phyloP scores from a whole-genome alignment of 2,113 vertebrate species.

The Python bivittatus region DNA sequence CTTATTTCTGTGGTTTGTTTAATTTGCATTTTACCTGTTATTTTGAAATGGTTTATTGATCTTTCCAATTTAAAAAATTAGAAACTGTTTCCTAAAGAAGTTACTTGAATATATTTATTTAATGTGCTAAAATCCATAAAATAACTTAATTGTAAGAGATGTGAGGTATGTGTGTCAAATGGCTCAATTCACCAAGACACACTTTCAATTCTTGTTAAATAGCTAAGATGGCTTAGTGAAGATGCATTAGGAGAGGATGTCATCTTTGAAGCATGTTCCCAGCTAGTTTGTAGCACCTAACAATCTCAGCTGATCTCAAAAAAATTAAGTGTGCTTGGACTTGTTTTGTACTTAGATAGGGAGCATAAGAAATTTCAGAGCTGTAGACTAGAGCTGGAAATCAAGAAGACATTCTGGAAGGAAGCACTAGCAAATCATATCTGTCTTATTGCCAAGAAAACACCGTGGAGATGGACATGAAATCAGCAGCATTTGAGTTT shows the following conservation, averaged over 20 bases:
- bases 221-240: neutral
- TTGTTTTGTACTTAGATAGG: neutral
- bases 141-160: too few relatives aligned
- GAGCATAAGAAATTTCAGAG: neutral
- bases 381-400: neutral
- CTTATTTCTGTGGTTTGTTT: neutral
- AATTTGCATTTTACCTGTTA: neutral
- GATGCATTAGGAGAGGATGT: neutral
- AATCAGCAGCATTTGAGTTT: neutral
- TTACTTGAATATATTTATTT: neutral
- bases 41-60: neutral
- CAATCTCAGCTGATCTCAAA: neutral
- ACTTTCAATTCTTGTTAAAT: neutral
- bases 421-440: neutral
- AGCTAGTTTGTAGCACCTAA: neutral
- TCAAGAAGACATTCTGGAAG: neutral
- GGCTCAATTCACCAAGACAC: too few relatives aligned
- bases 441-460: neutral
- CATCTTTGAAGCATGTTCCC: neutral
- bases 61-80: neutral
- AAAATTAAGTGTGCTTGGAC: neutral
- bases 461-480: neutral
- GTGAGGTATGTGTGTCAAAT: too few relatives aligned
- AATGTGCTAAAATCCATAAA: neutral
- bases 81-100: neutral